Percentiles rank a stretch among this genome's conserved stretches.
Evolutionary conservation across 2,888 invertebrate species (phyloP).

Genomic region (Oscheius sp.): DNA sequence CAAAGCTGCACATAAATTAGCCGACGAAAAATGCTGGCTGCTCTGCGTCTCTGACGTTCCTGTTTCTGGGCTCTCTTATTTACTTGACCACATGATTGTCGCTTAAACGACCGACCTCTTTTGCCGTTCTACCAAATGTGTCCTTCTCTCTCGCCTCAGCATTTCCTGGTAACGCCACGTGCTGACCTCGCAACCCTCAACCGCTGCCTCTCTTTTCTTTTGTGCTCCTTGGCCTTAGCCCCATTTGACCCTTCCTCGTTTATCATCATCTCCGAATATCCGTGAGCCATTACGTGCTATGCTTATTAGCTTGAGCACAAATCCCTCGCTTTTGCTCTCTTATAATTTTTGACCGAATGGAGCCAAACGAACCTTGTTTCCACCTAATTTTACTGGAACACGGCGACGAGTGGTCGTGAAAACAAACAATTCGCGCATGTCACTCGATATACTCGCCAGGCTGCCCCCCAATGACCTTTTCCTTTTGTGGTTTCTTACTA

Average conservation of each 20-base stretch:
- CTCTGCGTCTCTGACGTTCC: conserved; percentile 31
- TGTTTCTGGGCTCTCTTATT: conserved; percentile 28
- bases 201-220: no score
- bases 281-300: no score
- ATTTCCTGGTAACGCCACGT: no score
- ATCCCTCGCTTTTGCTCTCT: no score
- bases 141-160: not conserved
- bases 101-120: conserved; percentile 32
- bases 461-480: conserved; percentile 4
- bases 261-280: no score
- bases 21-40: not conserved
- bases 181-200: no score
- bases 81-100: conserved; percentile 37
- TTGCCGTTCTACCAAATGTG: conserved; percentile 29
- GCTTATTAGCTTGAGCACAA: no score
- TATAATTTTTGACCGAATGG: no score
- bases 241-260: no score
- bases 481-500: not conserved
- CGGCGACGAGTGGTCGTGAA: conserved; percentile 7
- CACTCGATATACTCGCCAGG: conserved; percentile 23
- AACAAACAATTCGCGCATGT: conserved; percentile 25
- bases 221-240: no score
- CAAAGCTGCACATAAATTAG: no score
- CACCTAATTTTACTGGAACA: conserved; percentile 28
- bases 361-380: not conserved